Evolutionary conservation across 2,888 invertebrate species (phyloP), one percentile per base, ranked within the genome.

Genomic region (Balanococcus diminutus): DNA sequence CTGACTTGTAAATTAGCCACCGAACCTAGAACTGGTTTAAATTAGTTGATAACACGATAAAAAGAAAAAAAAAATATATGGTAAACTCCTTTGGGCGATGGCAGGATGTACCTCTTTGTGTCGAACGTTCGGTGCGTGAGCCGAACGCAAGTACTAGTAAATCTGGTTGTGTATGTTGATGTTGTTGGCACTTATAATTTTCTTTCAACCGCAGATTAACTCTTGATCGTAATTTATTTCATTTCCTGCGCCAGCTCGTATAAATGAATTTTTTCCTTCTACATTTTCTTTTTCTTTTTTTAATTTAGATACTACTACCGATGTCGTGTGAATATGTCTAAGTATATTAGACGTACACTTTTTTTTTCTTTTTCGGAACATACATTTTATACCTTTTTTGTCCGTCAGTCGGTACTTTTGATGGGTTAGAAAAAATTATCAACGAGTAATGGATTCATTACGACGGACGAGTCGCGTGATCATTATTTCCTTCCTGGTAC

Each of bases 221-320:
- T 82, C 82, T 51, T 82, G 51, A 82, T 82, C 82, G 82, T 82
- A 82, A 82, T 82, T 82, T 82, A 82, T 82, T 82, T 82, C 82
- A 82, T 82, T 82, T 82, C 82, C 82, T 82, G 82, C 42, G 81
- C 82, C n/a, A 32, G 14, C 75, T 31, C 16, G 31, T 31, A 32
- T 75, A 75, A 75, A 75, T 75, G 75, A 75, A 32, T 75, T 75
- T 75, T 75, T 75, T 75, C 32, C 19, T 75, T 16, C 51, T 1
- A 14, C 11, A 11, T 75, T 75, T 67, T 19, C 32, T 32, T 75
- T 16, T 32, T 32, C 9, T 75, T 75, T 67, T 19, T 75, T 32
- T 75, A 31, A 75, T 32, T 19, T 75, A 75, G 32, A 32, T 32
- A 75, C 32, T n/a, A 11, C 8, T 42, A 51, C 51, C 5, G 51